These are phyloP conservation scores for Anorthoa munda DNA, from an alignment of 2,888 invertebrate genomes.

Conservation along the genomic window DNA sequence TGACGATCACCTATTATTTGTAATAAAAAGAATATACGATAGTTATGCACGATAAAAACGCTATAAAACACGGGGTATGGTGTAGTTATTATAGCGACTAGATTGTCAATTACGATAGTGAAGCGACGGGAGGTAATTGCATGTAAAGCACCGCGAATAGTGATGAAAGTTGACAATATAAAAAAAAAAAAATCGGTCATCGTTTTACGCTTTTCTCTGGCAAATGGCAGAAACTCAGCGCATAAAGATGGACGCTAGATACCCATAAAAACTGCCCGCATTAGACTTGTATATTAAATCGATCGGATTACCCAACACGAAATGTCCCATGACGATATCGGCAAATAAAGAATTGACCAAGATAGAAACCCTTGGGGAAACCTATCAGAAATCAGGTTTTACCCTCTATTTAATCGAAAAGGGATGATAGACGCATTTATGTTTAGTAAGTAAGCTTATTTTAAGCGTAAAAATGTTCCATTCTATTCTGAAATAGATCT, in stretches of 20 bases:
- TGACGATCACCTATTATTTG: conserved; percentile 61
- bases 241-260: not conserved
- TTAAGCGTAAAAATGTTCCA: not conserved
- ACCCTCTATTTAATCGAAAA: conserved; percentile 15
- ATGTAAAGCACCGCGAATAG: conserved; percentile 22
- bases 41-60: conserved; percentile 54
- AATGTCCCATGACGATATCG: not conserved
- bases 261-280: not conserved
- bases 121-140: conserved; percentile 40
- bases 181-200: conserved; percentile 28
- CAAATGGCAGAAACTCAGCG: not conserved
- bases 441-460: not conserved
- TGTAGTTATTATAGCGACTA: conserved; percentile 36
- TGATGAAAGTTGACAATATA: conserved; percentile 36
- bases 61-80: conserved; percentile 48
- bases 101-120: conserved; percentile 52
- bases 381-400: conserved; percentile 21
- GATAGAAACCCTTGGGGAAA: conserved; percentile 8
- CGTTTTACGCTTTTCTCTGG: not conserved
- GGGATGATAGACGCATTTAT: not conserved
- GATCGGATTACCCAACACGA: not conserved
- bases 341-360: conserved; percentile 8
- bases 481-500: conserved; percentile 13
- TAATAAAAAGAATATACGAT: conserved; percentile 61
- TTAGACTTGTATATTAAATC: not conserved